Evolutionary conservation across 1,140 invertebrate species (phyloP), one percentile per base, ranked within the genome.

Genomic region (Lanistes nyassanus): DNA sequence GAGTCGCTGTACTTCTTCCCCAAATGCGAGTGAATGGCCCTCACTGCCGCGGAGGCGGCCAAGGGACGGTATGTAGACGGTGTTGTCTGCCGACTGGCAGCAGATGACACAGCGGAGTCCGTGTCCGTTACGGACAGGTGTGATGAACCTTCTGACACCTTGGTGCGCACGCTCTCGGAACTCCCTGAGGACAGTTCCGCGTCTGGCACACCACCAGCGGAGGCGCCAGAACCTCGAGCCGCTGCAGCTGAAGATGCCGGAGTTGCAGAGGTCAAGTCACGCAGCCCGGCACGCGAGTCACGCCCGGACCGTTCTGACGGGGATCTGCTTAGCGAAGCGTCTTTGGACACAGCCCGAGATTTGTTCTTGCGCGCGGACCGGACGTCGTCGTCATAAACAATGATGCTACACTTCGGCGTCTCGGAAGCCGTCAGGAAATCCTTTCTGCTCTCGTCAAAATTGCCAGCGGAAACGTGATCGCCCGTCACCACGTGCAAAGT

Each of bases 51-150:
- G n/a, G 9, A 11, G 62, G 16, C 4, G 6, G 37, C 42, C 13
- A 29, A 16, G n/a, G 13, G 4, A 29, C 26, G 0, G 67, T 16
- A 3, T 66, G 21, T 56, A 64, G 7, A 51, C 31, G 71, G 75
- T 1, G 76, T 74, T 5, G 78, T 65, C 37, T 75, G 72, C 5
- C 70, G 51, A 75, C 81, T 82, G n/a, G 79, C 53, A 7, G 79
- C 76, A 19, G 79, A 83, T 0, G 76, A 77, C 56, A 81, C 58
- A 31, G 79, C 79, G 3, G 79, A 80, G 58, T 83, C 82, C 21
- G 76, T 81, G 37, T 77, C 76, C 0, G 72, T 77, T 56, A 77
- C 76, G 16, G 76, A 74, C 23, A 77, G 70, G n/a, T 66, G 70
- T 2, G 42, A 58, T 21, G 56, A 47, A 9, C 56, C 31, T 39